Conservation (phyloP, 2,888 invertebrate species). For the Eupithecia pulchellata region DNA sequence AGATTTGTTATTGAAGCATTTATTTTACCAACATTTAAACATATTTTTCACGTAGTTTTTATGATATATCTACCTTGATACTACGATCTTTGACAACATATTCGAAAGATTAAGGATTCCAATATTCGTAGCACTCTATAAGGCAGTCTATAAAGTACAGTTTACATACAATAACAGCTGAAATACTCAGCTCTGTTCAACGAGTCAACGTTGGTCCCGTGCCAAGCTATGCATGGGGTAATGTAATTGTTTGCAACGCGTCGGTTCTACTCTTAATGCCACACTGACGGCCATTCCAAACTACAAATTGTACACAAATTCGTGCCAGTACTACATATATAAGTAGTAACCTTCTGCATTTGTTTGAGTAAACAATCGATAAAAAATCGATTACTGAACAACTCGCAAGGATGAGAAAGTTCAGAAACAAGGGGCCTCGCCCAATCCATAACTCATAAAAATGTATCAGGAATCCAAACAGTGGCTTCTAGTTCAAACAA, state of each 20-base stretch:
- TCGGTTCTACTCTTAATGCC: slow-evolving; percentile 30
- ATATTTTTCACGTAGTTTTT: not conserved
- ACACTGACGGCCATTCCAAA: slow-evolving; percentile 27
- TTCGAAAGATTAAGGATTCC: not conserved
- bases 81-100: not conserved
- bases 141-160: slow-evolving; percentile 66
- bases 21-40: too few relatives aligned
- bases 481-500: slow-evolving; percentile 65
- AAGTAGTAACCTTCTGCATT: not conserved
- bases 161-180: slow-evolving; percentile 71
- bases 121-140: slow-evolving; percentile 20
- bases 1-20: slow-evolving; percentile 53
- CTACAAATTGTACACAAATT: slow-evolving; percentile 29
- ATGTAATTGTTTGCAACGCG: slow-evolving; percentile 70
- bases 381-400: slow-evolving; percentile 15
- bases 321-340: not conserved
- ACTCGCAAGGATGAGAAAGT: slow-evolving; percentile 43
- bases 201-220: slow-evolving; percentile 71
- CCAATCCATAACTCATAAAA: slow-evolving; percentile 82
- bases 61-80: not conserved
- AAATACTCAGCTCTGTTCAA: slow-evolving; percentile 70
- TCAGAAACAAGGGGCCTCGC: slow-evolving; percentile 68
- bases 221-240: slow-evolving; percentile 76
- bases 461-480: slow-evolving; percentile 73
- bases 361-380: slow-evolving; percentile 5